Evolutionary conservation across 2,888 invertebrate species (phyloP).

Genomic region (Lottia scabra): DNA sequence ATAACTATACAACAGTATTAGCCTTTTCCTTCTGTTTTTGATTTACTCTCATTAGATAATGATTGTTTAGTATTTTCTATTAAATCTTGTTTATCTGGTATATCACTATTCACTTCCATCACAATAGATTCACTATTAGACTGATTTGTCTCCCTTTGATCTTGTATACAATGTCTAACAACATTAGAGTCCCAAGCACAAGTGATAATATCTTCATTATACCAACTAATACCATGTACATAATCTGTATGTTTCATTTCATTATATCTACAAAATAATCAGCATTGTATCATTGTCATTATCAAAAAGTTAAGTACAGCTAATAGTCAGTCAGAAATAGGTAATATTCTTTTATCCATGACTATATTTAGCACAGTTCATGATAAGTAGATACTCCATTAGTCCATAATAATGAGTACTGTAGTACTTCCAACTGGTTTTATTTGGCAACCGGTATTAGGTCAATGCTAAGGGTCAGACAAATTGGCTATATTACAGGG

Average conservation of each 20-base stretch:
- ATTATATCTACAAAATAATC: constrained; percentile 66
- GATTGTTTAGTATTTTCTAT: constrained; percentile 1
- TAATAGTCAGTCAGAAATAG: background rate
- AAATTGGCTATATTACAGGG: too few species aligned
- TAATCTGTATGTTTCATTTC: constrained; percentile 72
- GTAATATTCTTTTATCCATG: background rate
- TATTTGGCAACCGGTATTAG: too few species aligned
- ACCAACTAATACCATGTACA: constrained; percentile 75
- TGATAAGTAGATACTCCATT: too few species aligned
- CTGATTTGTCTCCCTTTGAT: background rate
- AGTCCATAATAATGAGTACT: too few species aligned
- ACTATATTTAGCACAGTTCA: too few species aligned
- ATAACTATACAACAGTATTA: too few species aligned
- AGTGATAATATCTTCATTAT: constrained; percentile 71
- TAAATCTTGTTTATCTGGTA: constrained; percentile 7
- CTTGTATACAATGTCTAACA: constrained; percentile 15
- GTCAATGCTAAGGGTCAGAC: too few species aligned
- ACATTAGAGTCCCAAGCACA: constrained; percentile 74
- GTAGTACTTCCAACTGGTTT: too few species aligned
- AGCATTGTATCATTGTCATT: constrained; percentile 10
- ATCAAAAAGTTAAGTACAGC: background rate
- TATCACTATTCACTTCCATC: constrained; percentile 25
- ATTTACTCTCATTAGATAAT: background rate
- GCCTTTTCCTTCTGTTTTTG: constrained; percentile 2
- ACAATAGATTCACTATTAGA: constrained; percentile 7